Evolutionary conservation across 2,113 vertebrate species (phyloP), one percentile per base, ranked within the genome.

Genomic region (Colius striatus): DNA sequence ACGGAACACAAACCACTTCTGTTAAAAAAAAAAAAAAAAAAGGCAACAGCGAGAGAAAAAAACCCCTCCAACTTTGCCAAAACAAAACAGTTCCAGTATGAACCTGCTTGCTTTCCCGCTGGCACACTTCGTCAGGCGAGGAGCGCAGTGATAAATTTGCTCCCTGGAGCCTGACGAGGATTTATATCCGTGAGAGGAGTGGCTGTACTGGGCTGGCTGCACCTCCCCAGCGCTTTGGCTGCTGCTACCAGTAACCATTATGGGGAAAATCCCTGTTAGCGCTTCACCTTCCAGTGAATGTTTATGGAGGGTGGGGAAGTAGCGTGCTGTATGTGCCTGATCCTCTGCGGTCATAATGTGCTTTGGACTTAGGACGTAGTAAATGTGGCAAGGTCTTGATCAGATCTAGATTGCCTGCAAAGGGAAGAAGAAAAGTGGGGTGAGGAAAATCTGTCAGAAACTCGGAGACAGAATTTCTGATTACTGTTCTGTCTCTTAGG

Each of bases 61-160:
- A 66, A 0, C 0, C 19, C 41, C 54, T 85, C 58, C 43, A 55
- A 71, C 65, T 81, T 32, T 89, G 92, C 90, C 95, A 94, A 84
- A 89, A 90, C 76, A 86, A 74, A 92, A 81, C 32, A 81, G 61
- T 86, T 94, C 95, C 43, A 84, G 86, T 90, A 57, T 55, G 29
- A 92, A 95, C 96, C 80, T 95, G 95, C 83, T 89, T 76, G 26
- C 65, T 92, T 89, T 90, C 60, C 68, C 81, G 79, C 89, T 89
- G 76, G 73, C 68, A 89, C 48, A 5, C 29, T 67, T 67, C 2
- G 0, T 66, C 45, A 89, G 26, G 60, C 18, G 1, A 70, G 51
- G 43, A 90, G 66, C 58, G 79, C 22, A 76, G 71, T 15, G 13
- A 71, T 80, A 85, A 87, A 85, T 79, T 71, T 3, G 1, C 38